Conservation (phyloP, 2,797 vertebrate genomes). For the Darevskia mixta region DNA sequence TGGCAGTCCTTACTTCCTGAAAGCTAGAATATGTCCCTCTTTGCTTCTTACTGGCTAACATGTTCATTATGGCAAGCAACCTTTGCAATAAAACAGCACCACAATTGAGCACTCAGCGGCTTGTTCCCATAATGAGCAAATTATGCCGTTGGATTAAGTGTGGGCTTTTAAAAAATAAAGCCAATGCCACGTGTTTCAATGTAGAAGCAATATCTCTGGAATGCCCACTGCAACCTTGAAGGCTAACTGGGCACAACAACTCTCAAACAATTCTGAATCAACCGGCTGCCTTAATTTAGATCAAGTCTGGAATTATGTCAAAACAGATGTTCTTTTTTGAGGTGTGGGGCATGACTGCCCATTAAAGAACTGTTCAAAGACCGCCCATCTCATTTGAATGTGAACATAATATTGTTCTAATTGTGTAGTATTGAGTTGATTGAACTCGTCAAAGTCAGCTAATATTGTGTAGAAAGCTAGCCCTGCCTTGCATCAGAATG, state of each 20-base stretch:
- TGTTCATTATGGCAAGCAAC: neutral
- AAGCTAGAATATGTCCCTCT: neutral
- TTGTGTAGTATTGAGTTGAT: constrained; percentile 54
- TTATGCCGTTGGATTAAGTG: neutral
- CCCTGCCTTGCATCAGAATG: constrained; percentile 14
- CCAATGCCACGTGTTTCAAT: neutral
- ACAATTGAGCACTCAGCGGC: neutral
- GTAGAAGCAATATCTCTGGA: neutral
- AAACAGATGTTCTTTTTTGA: constrained; percentile 47
- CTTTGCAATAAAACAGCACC: constrained; percentile 7
- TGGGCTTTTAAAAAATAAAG: neutral
- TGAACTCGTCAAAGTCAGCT: constrained; percentile 59
- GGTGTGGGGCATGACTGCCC: neutral
- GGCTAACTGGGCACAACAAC: constrained; percentile 11
- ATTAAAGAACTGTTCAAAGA: constrained; percentile 51
- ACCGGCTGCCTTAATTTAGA: constrained; percentile 39
- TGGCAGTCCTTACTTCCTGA: neutral
- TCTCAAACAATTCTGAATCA: constrained; percentile 40
- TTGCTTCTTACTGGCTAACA: neutral
- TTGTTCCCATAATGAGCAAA: neutral
- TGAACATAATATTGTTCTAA: constrained; percentile 49
- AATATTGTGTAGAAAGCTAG: constrained; percentile 54
- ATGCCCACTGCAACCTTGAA: constrained; percentile 28
- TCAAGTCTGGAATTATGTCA: constrained; percentile 28
- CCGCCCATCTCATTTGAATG: constrained; percentile 48